Evolutionary conservation across 2,888 invertebrate species (phyloP).

Genomic region (Morinoia aosen): DNA sequence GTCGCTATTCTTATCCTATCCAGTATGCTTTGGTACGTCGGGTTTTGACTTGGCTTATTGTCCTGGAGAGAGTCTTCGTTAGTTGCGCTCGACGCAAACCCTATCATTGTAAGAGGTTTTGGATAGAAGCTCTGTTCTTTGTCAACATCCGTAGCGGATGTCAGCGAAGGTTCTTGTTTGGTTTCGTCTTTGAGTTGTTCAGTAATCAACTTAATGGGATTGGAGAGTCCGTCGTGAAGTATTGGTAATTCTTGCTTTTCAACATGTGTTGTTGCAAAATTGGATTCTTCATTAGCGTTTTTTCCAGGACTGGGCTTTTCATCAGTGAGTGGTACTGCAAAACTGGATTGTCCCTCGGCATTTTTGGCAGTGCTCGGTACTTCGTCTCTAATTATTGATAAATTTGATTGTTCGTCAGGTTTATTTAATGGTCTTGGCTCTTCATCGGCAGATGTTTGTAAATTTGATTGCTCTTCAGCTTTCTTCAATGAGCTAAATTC

Average conservation of each 20-base stretch:
- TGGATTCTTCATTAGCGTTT: not conserved
- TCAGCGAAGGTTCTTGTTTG: not conserved
- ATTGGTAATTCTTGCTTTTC: not conserved
- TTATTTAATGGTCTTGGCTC: too few species aligned
- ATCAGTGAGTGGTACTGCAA: not conserved
- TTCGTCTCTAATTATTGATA: too few species aligned
- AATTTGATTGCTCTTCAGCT: too few species aligned
- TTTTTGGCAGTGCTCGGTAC: too few species aligned
- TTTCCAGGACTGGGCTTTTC: not conserved
- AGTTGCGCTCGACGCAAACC: not conserved
- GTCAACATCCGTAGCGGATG: not conserved
- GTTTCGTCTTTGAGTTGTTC: not conserved
- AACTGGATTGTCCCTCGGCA: too few species aligned
- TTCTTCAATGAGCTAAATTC: too few species aligned
- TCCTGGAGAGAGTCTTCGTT: not conserved
- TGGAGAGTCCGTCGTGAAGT: not conserved
- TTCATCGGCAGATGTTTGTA: too few species aligned
- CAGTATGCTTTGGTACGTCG: not conserved
- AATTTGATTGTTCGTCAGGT: too few species aligned
- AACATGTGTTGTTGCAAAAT: not conserved
- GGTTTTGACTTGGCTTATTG: not conserved
- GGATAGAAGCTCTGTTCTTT: not conserved
- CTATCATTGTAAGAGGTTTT: not conserved
- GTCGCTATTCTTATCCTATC: not conserved
- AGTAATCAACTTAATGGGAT: not conserved